Evolutionary conservation across 2,797 vertebrate species (phyloP), one percentile per base, ranked within the genome.

Genomic region (Sparidentex hasta): DNA sequence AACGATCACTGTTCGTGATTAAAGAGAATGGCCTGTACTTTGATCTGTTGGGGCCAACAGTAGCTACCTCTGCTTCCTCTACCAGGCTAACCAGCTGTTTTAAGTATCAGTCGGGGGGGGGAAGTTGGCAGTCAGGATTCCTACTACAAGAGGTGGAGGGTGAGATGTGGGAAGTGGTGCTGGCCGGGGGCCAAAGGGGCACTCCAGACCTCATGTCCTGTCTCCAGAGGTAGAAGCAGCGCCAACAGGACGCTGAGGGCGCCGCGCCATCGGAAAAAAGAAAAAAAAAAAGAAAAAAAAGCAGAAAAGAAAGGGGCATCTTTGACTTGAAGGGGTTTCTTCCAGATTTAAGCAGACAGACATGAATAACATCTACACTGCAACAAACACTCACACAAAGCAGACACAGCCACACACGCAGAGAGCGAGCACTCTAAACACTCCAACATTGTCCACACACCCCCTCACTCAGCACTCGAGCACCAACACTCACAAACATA

Each of bases 401-500:
- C 33, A 33, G 33, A 33, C 8, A 8, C 33, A 8, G 67, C 38
- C 71, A 63, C 29, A 63, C 55, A 55, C 25, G 3, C 66, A 75
- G 46, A 71, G 47, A 79, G 7, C 46, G 25, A 29, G 58, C 29
- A 41, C 64, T 63, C 61, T 25, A 20, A 61, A 63, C 16, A n/a
- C 80, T 74, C 51, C 38, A 55, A 78, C 76, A 66, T 51, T 58
- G 76, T 71, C 57, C 16, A 5, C 76, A 78, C 65, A 14, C 23
- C 50, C 70, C 78, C 64, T 91, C 88, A 91, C 79, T 92, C 87
- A 85, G 57, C 89, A 84, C 74, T 88, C 70, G 74, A 84, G 88
- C 81, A 81, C 78, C 80, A 78, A 87, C 91, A 87, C 89, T 90
- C 85, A 91, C 85, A 85, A 86, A 88, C 87, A 87, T 59, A 93